Base-by-base conservation (phyloP, 1,140 invertebrate species). In the Galleria mellonella region DNA sequence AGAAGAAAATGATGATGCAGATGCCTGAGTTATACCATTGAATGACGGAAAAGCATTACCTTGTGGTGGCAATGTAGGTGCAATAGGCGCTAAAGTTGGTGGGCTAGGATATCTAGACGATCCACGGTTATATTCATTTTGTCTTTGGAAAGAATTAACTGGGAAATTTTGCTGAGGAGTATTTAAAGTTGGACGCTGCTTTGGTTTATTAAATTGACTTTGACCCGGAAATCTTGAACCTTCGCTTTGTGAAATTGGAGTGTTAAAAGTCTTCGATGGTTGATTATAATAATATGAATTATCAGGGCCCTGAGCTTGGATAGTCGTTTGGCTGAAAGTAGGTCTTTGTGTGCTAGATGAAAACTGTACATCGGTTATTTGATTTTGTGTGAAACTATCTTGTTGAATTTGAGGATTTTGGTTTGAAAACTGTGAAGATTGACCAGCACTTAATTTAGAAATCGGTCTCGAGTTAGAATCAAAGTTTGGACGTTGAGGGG, bases 201-300 rank as follows among this genome's bases (percentile, higher is more conserved):
- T 45, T 32, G 51, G 30, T 42, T 44, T 47, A 55, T 54, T 47
- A 51, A 53, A 55, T 31, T 70, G 63, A 61, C 51, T 54, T 15
- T 43, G 11, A 54, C 32, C 48, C 10, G 62, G 47, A 45, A 59
- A 50, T 33, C 41, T 41, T 28, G 54, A 53, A 9, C 27, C 27
- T 23, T 55, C 43, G 10, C 45, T n/a, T 7, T 32, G 23, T 5
- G 36, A 7, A 12, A 38, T 13, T 28, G 55, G 63, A 8, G 51
- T 51, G 12, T 52, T 60, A 23, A 72, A 72, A 7, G 67, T 51
- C 33, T 51, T 62, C n/a, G 57, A 51, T 35, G 69, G 72, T 47
- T 48, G 51, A 28, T 64, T 71, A 38, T 71, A 72, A 47, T 67
- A 59, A 36, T 72, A 75, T n/a, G 63, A 61, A 36, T 58, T 35